Base-by-base conservation (phyloP, 1,140 invertebrate genomes). In the Hirudo medicinalis region DNA sequence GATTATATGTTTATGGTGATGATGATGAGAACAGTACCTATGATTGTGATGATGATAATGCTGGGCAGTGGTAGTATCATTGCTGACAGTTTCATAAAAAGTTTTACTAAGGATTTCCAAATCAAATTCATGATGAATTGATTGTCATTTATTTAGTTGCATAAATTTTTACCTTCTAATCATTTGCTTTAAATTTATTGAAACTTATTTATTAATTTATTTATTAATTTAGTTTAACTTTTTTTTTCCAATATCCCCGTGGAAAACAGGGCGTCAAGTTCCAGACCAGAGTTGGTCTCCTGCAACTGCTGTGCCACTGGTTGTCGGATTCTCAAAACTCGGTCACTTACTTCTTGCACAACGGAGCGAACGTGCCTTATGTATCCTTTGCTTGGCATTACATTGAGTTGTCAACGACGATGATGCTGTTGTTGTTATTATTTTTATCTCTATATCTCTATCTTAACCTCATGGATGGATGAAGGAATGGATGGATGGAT, bases 231-330 rank as follows among this genome's bases (percentile, higher is more conserved):
- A n/a, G n/a, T n/a, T 9, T n/a, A 57, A 57, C 9, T 9, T 3
- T 57, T 57, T n/a, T 36, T 36, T 36, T 36, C 2, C 32, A 36
- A 36, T 36, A 3, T 6, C 2, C 32, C 32, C 32, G 6, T 6
- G 32, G 6, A 36, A 73, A 73, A 54, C 79, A 87, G 82, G 83
- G 89, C 40, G 89, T 87, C 40, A 91, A 92, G 76, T 80, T 92
- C 8, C 93, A 97, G 80, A 89, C 91, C 25, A 90, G 94, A 83
- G 86, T 97, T 73, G 94, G 91, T 2, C 85, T 97, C 22, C 83
- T 99, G 27, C 95, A 95, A 86, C 83, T 99, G 69, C 82, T 98
- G 53, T 88, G 89, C 54, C 88, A 87, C 66, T 99, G 96, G 96
- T 83, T 92, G 75, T 85, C 88, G 0, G 86, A 93, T 77, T 96